Evolutionary conservation across 2,888 invertebrate genomes (phyloP).

Genomic region (Erynnis tages): DNA sequence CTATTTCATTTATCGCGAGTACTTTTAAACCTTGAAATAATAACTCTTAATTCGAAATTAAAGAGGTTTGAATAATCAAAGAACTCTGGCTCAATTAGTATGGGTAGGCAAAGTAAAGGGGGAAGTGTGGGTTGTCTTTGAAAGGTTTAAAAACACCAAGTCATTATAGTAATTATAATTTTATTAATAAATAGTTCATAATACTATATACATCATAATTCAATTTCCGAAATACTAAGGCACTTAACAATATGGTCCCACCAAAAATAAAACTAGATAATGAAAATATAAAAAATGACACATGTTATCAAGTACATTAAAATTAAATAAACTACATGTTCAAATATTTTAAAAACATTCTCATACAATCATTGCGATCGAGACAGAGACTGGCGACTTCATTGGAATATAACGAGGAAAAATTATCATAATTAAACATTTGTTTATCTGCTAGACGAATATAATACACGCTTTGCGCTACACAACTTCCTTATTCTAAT

Average conservation of each 20-base stretch:
- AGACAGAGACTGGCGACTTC: slow-evolving; percentile 7
- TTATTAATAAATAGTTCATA: slow-evolving; percentile 54
- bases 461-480: too few species aligned
- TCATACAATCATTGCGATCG: slow-evolving; percentile 18
- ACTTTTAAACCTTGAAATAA: too few species aligned
- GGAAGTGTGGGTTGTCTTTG: too few species aligned
- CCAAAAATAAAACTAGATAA: slow-evolving; percentile 49
- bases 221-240: slow-evolving; percentile 54
- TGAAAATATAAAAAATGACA: slow-evolving; percentile 41
- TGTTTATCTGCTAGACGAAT: too few species aligned
- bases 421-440: too few species aligned
- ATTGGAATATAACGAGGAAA: neutral
- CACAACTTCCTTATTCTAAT: too few species aligned
- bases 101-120: too few species aligned
- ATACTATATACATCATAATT: slow-evolving; percentile 58
- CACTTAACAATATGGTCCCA: slow-evolving; percentile 78
- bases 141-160: neutral
- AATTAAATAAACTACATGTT: slow-evolving; percentile 14
- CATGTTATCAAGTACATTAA: slow-evolving; percentile 21
- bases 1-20: too few species aligned
- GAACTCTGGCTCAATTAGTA: too few species aligned
- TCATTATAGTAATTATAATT: slow-evolving; percentile 17
- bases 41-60: too few species aligned
- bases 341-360: slow-evolving; percentile 8
- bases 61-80: too few species aligned